A percentile compares a stretch with the other conserved stretches of the same genome.
Evolutionary conservation across 2,113 vertebrate species (phyloP).

Genomic region (Syngnathus floridae): DNA sequence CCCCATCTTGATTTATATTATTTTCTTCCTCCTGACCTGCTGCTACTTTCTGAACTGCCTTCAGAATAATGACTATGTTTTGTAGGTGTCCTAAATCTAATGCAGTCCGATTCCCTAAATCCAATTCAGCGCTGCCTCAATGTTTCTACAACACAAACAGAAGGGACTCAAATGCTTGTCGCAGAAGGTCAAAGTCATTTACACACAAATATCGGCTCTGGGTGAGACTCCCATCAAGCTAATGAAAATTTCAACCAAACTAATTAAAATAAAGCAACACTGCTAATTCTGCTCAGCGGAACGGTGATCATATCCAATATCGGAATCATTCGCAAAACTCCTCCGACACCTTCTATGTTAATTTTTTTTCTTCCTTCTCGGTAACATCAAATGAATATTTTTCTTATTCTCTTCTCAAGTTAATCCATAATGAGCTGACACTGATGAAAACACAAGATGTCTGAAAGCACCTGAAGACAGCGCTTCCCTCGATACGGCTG

Average conservation of each 20-base stretch:
- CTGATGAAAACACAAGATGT: not conserved
- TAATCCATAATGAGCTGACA: not conserved
- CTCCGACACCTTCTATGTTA: not conserved
- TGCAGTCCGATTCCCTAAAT: not conserved
- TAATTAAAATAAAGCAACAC: too few relatives aligned
- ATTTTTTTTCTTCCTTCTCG: not conserved
- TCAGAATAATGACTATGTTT: not conserved
- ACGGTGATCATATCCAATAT: too few relatives aligned
- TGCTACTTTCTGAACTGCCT: not conserved
- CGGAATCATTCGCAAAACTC: not conserved
- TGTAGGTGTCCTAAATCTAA: not conserved
- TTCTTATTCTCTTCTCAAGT: not conserved
- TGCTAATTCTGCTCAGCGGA: too few relatives aligned
- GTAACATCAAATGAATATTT: not conserved
- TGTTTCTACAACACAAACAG: not conserved
- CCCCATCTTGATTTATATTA: constrained; percentile 1
- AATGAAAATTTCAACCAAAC: too few relatives aligned
- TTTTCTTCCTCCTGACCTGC: not conserved
- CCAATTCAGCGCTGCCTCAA: not conserved
- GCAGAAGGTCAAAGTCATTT: not conserved
- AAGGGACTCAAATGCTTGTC: not conserved
- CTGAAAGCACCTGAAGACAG: not conserved
- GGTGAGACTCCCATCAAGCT: too few relatives aligned
- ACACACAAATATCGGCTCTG: not conserved
- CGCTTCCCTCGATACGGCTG: not conserved